These are phyloP conservation scores for Eristalis tenax DNA, from an alignment of 2,888 invertebrate genomes.

Conservation along the genomic window DNA sequence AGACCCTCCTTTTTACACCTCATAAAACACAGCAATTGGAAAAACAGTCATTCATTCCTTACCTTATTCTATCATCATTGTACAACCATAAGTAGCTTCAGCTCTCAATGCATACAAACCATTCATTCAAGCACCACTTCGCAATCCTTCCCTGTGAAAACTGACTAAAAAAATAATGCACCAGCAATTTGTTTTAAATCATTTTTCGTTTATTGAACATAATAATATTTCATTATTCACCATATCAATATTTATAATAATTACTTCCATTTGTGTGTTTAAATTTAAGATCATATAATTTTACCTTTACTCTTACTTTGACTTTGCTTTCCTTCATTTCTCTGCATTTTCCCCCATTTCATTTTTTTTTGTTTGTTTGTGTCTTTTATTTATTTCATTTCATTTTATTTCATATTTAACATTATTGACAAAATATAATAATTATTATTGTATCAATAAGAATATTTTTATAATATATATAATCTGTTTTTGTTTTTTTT, in stretches of 20 bases:
- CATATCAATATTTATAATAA: conserved; percentile 72
- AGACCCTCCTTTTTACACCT: too few species aligned
- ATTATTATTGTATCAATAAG: conserved; percentile 65
- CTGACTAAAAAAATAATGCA: neutral
- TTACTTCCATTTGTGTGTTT: conserved; percentile 65
- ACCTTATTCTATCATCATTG: too few species aligned
- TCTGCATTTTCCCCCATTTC: conserved; percentile 7
- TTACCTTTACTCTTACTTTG: conserved; percentile 49
- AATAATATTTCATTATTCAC: conserved; percentile 74
- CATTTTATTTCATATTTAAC: conserved; percentile 61
- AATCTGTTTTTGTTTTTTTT: conserved; percentile 8
- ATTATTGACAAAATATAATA: conserved; percentile 73
- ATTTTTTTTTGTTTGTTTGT: conserved; percentile 32
- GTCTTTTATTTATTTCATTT: conserved; percentile 36
- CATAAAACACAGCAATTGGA: too few species aligned
- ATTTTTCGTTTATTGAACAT: conserved; percentile 80
- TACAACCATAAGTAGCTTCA: too few species aligned
- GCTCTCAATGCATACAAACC: neutral
- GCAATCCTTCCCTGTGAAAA: neutral
- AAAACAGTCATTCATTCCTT: too few species aligned
- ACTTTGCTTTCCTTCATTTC: conserved; percentile 12
- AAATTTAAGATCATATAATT: conserved; percentile 47
- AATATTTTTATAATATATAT: conserved; percentile 42
- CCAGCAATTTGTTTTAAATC: conserved; percentile 73
- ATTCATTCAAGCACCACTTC: neutral